Evolutionary conservation across 2,113 vertebrate genomes (phyloP), one percentile per base, ranked within the genome.

Genomic region (Nannobrachium achirus): DNA sequence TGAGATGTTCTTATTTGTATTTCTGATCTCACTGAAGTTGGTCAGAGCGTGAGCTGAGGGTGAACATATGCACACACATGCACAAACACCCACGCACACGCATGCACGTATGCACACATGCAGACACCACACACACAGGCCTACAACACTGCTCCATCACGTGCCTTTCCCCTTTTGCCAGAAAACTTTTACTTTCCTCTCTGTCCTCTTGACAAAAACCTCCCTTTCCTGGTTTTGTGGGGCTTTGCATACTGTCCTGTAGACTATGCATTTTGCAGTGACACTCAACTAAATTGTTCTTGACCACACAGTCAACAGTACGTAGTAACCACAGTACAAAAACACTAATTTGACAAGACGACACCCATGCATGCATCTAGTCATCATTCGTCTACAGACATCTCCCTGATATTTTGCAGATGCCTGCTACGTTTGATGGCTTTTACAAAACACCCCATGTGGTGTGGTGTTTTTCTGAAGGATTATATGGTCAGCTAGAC

Each of bases 21-120:
- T 73, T 70, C 67, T 72, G 68, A 75, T 80, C 41, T 83, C 63
- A 78, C 41, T 80, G 53, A 75, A 56, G 66, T 58, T 62, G 64
- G 83, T 82, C 66, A 73, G 73, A 63, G 84, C 75, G 73, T 83
- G 52, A 55, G 63, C 68, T 73, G 63, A 55, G 20, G 57, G 66
- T 59, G 62, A 64, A 38, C 44, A 7, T 41, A 42, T 38, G 40
- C 25, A 33, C 25, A 33, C 3, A 52, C 62, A 48, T 25, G 20
- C 51, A 42, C 68, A 50, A 13, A 62, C 39, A 56, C 50, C 16
- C 65, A 33, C 60, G 44, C 46, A 20, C 66, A 65, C 20, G 4
- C 7, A 53, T 1, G 6, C 11, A 56, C 25, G 5, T 13, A 38
- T 19, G 25, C 55, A 38, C 57, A 60, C 58, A 60, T 7, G 16